These are phyloP conservation scores for Trachelipus rathkii DNA, from an alignment of 1,140 invertebrate species.

Conservation along the genomic window DNA sequence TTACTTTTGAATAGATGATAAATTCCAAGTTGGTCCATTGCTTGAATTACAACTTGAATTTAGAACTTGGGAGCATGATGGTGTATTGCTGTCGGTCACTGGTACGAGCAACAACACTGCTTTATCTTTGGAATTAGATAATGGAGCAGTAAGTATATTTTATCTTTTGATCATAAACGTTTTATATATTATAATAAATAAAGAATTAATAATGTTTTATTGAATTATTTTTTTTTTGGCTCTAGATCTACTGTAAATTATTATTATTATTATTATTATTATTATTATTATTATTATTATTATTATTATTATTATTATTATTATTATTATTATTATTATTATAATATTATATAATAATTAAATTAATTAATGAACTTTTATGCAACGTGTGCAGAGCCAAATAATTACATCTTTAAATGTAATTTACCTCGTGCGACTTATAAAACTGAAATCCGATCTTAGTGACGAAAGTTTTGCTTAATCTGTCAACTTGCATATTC, in stretches of 20 bases:
- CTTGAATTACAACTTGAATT: slow-evolving; percentile 76
- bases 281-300: neutral
- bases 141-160: slow-evolving; percentile 62
- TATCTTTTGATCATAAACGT: neutral
- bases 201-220: neutral
- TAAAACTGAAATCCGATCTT: too few species aligned
- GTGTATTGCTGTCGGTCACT: slow-evolving; percentile 70
- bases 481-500: too few species aligned
- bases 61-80: slow-evolving; percentile 72
- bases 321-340: neutral
- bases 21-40: slow-evolving; percentile 64
- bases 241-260: too few species aligned
- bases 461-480: too few species aligned
- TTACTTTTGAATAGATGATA: slow-evolving; percentile 55
- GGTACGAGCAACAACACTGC: slow-evolving; percentile 61
- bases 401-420: too few species aligned
- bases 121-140: slow-evolving; percentile 68
- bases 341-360: neutral
- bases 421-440: too few species aligned
- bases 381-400: too few species aligned
- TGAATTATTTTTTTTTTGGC: too few species aligned
- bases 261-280: too few species aligned
- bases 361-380: too few species aligned
- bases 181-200: too few species aligned
- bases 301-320: neutral